These are phyloP conservation scores for Automeris io DNA, from an alignment of 2,888 invertebrate genomes.

Conservation along the genomic window DNA sequence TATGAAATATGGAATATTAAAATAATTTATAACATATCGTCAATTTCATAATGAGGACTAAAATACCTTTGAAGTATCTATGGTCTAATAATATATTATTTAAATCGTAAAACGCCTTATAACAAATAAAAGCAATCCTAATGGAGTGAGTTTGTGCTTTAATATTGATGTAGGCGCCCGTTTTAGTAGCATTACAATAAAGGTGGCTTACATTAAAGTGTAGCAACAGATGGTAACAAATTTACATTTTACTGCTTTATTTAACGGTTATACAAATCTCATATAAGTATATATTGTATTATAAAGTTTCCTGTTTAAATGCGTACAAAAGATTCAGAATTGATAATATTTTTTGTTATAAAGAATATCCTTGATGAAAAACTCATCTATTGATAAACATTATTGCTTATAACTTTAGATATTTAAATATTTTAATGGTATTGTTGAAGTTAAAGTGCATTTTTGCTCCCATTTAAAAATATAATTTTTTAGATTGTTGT, in stretches of 20 bases:
- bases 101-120: slow-evolving; percentile 21
- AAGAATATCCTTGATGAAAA: too few relatives aligned
- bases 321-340: not conserved
- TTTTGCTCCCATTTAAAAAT: too few relatives aligned
- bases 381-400: too few relatives aligned
- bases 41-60: too few relatives aligned
- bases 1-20: too few relatives aligned
- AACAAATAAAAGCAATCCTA: slow-evolving; percentile 20
- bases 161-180: slow-evolving; percentile 35
- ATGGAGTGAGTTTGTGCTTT: slow-evolving; percentile 29
- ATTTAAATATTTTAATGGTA: too few relatives aligned
- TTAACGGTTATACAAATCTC: slow-evolving; percentile 19
- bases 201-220: slow-evolving; percentile 25
- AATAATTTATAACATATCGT: too few relatives aligned
- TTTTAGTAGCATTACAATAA: slow-evolving; percentile 27
- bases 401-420: too few relatives aligned
- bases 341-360: too few relatives aligned
- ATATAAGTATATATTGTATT: slow-evolving; percentile 9
- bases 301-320: not conserved
- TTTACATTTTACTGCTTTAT: slow-evolving; percentile 28
- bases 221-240: slow-evolving; percentile 28
- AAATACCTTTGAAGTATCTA: too few relatives aligned
- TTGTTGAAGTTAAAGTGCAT: too few relatives aligned
- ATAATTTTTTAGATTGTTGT: too few relatives aligned
- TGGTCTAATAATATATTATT: slow-evolving; percentile 4